These are phyloP conservation scores for Myocastor coypus DNA, from an alignment of 2,113 vertebrate genomes.

Conservation along the genomic window DNA sequence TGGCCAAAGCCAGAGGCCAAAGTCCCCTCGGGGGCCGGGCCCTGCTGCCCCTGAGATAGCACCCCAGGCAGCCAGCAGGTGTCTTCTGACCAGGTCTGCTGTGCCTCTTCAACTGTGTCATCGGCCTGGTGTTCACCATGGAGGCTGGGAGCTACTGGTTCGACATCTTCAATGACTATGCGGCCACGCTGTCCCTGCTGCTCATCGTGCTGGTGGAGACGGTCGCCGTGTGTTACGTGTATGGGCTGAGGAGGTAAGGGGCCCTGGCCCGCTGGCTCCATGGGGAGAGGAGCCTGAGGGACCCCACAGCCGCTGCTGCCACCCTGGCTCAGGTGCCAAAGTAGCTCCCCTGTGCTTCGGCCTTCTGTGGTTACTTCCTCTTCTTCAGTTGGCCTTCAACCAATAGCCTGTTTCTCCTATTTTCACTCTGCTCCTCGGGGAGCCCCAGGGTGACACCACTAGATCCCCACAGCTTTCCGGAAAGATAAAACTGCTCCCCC, in stretches of 20 bases:
- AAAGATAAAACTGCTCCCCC: neutral
- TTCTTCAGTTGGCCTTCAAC: neutral
- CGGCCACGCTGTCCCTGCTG: slow-evolving; percentile 92
- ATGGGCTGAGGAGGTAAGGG: slow-evolving; percentile 92
- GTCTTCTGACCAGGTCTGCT: slow-evolving; percentile 87
- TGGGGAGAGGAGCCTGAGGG: neutral
- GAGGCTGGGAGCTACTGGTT: slow-evolving; percentile 97
- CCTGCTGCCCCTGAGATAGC: neutral
- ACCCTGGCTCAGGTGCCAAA: fast-evolving
- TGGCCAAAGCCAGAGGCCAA: neutral
- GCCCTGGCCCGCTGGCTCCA: neutral
- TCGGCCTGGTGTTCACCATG: slow-evolving; percentile 93
- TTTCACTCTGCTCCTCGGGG: neutral
- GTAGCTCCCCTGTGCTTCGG: fast-evolving
- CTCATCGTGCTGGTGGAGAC: slow-evolving; percentile 94
- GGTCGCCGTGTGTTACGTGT: slow-evolving; percentile 92
- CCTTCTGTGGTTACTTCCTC: fast-evolving
- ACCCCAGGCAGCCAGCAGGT: neutral
- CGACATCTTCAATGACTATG: slow-evolving; percentile 95
- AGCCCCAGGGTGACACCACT: neutral
- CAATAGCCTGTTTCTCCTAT: fast-evolving
- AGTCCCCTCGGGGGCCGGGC: fast-evolving
- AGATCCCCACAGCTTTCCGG: neutral
- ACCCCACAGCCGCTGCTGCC: fast-evolving
- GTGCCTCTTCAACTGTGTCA: slow-evolving; percentile 89